Evolutionary conservation across 2,113 vertebrate species (phyloP).

Genomic region (Phoxinus phoxinus): DNA sequence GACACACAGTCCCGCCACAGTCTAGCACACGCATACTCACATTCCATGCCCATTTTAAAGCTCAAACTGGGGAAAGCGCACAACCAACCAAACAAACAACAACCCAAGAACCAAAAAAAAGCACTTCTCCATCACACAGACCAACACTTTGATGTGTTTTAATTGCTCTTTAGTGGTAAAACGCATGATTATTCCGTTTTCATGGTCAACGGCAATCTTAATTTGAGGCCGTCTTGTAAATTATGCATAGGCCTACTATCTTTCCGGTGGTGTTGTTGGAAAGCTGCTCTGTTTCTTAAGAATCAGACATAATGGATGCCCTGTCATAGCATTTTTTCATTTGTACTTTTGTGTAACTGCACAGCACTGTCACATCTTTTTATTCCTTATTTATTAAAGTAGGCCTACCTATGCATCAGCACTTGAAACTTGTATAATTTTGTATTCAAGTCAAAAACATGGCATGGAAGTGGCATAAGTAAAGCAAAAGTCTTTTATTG

Average conservation of each 20-base stretch:
- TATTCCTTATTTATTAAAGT: too few relatives aligned
- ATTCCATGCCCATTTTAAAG: slow-evolving; percentile 37
- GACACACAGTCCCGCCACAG: slow-evolving; percentile 56
- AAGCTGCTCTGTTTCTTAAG: slow-evolving; percentile 1
- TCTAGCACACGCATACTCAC: slow-evolving; percentile 43
- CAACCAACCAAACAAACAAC: slow-evolving; percentile 17
- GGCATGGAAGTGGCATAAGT: too few relatives aligned
- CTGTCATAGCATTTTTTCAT: background rate
- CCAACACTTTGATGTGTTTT: slow-evolving; percentile 20
- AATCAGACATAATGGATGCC: background rate
- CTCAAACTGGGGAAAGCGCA: slow-evolving; percentile 16
- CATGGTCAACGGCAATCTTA: slow-evolving; percentile 20
- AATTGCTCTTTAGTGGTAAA: slow-evolving; percentile 6
- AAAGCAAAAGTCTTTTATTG: too few relatives aligned
- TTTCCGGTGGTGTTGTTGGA: background rate
- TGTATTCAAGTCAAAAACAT: too few relatives aligned
- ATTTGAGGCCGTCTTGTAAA: slow-evolving; percentile 30
- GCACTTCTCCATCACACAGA: background rate
- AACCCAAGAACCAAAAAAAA: background rate
- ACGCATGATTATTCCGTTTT: slow-evolving; percentile 24
- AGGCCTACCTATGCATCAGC: too few relatives aligned
- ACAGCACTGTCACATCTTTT: too few relatives aligned
- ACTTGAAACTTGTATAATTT: too few relatives aligned
- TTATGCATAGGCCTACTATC: slow-evolving; percentile 11
- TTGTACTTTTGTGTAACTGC: background rate